These are phyloP conservation scores for Diloba caeruleocephala DNA, from an alignment of 2,888 invertebrate species.

Conservation along the genomic window DNA sequence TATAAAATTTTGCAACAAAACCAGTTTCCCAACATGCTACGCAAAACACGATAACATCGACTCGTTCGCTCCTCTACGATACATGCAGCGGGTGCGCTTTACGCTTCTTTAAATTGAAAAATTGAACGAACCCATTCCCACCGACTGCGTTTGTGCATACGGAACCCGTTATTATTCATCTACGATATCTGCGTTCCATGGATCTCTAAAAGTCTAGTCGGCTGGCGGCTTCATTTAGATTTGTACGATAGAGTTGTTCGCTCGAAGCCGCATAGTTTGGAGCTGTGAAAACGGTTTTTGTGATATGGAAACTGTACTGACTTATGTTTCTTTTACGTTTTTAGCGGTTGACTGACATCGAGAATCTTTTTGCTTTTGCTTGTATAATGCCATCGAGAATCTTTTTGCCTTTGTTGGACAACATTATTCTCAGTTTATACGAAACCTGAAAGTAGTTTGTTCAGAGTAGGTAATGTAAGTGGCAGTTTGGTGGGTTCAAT, in stretches of 20 bases:
- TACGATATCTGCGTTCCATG: slow-evolving; percentile 27
- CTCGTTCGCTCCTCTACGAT: slow-evolving; percentile 1
- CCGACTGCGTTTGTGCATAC: slow-evolving; percentile 26
- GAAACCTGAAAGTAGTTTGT: no score
- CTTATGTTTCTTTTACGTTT: neutral
- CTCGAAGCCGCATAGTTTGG: slow-evolving; percentile 19
- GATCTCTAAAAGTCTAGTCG: slow-evolving; percentile 16
- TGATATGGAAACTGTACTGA: slow-evolving; percentile 6
- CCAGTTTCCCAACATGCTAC: slow-evolving; percentile 1
- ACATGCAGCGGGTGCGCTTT: slow-evolving; percentile 34
- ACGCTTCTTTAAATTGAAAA: slow-evolving; percentile 57
- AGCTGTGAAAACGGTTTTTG: slow-evolving; percentile 24
- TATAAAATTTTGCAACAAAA: neutral
- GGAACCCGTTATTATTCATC: slow-evolving; percentile 45
- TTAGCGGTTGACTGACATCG: neutral
- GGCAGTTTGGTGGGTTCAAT: no score
- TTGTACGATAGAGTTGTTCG: slow-evolving; percentile 36
- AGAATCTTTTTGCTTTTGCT: no score
- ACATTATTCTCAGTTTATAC: no score
- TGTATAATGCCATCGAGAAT: no score
- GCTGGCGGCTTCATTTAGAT: slow-evolving; percentile 42
- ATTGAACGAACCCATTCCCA: slow-evolving; percentile 49
- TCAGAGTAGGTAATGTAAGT: no score
- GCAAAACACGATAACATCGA: slow-evolving; percentile 21
- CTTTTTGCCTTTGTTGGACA: no score